These are phyloP conservation scores for Phylloscopus trochilus DNA, from an alignment of 2,113 vertebrate genomes.

Conservation along the genomic window DNA sequence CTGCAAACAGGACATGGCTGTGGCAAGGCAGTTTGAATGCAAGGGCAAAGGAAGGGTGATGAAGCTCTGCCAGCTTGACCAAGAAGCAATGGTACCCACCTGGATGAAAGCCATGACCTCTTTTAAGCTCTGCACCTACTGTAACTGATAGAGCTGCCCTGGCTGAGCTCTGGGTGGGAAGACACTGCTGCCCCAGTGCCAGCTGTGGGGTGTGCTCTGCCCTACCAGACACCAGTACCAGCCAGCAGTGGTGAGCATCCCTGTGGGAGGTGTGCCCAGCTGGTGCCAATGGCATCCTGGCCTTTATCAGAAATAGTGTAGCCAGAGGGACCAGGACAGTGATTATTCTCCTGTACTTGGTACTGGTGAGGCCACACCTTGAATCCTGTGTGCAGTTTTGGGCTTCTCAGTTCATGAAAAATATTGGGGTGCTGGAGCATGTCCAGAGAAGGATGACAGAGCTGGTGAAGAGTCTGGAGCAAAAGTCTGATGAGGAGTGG, in stretches of 20 bases:
- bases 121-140: not conserved
- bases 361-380: not conserved
- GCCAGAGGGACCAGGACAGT: not conserved
- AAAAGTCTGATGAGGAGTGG: not conserved
- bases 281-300: not conserved
- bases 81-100: not conserved
- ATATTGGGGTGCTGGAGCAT: not conserved
- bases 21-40: not conserved
- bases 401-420: not conserved
- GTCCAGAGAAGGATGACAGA: not conserved
- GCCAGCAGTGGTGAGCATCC: not conserved
- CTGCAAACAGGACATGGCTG: not conserved
- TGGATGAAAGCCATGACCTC: not conserved
- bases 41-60: not conserved
- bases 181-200: not conserved
- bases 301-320: not conserved
- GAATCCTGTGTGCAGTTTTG: not conserved
- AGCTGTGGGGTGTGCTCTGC: not conserved
- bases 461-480: not conserved
- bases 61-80: not conserved
- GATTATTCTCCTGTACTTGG: not conserved
- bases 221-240: not conserved
- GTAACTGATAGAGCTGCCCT: not conserved
- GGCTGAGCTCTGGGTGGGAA: not conserved
- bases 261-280: not conserved